Percentiles rank a stretch among this genome's conserved stretches.
phyloP scores from a whole-genome alignment of 2,888 invertebrate genomes.

The Ephialtes manifestator region DNA sequence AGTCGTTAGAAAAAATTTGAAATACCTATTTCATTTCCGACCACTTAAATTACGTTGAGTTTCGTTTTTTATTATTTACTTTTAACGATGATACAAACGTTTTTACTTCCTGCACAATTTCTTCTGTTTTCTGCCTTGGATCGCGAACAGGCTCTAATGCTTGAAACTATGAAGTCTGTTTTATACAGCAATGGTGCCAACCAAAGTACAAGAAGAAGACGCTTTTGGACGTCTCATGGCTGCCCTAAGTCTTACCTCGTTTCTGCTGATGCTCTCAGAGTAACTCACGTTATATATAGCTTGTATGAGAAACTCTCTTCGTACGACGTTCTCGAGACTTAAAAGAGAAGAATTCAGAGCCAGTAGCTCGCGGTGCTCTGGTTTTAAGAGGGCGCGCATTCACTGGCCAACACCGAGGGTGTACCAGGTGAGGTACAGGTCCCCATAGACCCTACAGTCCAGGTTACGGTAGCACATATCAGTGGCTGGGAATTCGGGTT shows the following conservation, averaged over 20 bases:
- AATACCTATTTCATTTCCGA: no score
- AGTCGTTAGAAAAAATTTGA: no score
- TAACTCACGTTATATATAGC: not conserved
- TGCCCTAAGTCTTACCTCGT: not conserved
- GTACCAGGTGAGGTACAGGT: conserved; percentile 22
- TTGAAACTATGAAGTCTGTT: conserved; percentile 8
- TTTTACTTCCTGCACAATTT: not conserved
- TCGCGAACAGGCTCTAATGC: not conserved
- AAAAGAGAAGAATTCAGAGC: conserved; percentile 62
- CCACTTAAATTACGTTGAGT: no score
- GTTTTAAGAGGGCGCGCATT: conserved; percentile 27
- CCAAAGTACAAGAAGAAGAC: conserved; percentile 3
- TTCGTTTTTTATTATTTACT: no score
- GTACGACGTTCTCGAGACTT: conserved; percentile 59
- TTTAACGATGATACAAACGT: no score
- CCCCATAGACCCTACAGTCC: conserved; percentile 29
- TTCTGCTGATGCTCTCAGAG: conserved; percentile 21
- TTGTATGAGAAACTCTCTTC: conserved; percentile 17
- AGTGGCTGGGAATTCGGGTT: conserved; percentile 11
- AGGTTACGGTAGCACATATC: conserved; percentile 18
- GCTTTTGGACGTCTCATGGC: not conserved
- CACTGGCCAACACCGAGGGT: conserved; percentile 16
- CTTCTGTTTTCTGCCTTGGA: conserved; percentile 2
- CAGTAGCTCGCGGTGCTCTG: conserved; percentile 51
- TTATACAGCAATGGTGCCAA: not conserved